These are phyloP conservation scores for Loris lydekkerianus DNA, from an alignment of 2,797 vertebrate genomes.

Conservation along the genomic window DNA sequence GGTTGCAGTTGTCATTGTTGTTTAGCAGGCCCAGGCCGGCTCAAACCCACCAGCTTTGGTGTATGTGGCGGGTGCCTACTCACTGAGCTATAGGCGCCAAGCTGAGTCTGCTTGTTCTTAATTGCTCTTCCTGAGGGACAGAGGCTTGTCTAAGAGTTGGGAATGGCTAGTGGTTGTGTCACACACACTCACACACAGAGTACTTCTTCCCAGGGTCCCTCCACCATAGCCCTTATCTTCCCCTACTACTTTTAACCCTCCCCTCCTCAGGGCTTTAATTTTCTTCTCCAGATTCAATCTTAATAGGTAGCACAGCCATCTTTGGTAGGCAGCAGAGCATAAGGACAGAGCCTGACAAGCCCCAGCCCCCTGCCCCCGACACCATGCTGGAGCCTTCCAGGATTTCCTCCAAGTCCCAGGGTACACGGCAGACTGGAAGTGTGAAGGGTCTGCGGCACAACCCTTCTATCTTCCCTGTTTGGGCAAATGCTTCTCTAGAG, in stretches of 20 bases:
- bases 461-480: neutral
- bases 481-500: neutral
- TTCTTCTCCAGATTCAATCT: neutral
- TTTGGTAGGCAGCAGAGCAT: constrained; percentile 2
- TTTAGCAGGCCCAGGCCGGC: too few relatives aligned
- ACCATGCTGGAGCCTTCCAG: neutral
- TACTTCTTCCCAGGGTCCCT: neutral
- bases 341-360: neutral
- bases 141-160: neutral
- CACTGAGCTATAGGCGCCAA: too few relatives aligned
- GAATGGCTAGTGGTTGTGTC: too few relatives aligned
- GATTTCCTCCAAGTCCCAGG: neutral
- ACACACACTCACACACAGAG: neutral
- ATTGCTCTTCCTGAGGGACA: too few relatives aligned
- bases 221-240: neutral
- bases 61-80: too few relatives aligned
- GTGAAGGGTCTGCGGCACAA: neutral
- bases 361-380: fast-evolving
- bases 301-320: neutral
- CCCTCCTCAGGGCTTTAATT: fast-evolving
- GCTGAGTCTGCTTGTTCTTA: fast-evolving
- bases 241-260: fast-evolving
- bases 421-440: neutral
- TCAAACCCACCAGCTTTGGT: too few relatives aligned
- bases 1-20: too few relatives aligned